A percentile compares a stretch with the other conserved stretches of the same genome.
phyloP scores from a whole-genome alignment of 2,888 invertebrate species.

The Pterostichus niger region DNA sequence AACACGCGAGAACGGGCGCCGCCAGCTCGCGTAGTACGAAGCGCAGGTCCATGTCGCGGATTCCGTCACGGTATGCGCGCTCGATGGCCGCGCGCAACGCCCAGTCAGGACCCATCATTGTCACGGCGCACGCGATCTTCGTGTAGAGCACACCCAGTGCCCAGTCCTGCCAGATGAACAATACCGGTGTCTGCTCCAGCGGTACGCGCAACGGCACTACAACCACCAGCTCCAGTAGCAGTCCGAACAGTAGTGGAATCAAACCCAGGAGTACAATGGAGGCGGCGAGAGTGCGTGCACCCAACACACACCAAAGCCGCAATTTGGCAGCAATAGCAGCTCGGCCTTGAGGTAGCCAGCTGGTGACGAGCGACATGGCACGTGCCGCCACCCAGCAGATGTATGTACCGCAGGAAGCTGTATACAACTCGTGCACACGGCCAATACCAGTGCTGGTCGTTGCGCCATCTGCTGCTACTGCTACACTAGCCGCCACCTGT shows the following conservation, averaged over 20 bases:
- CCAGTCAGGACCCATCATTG: slow-evolving; percentile 99
- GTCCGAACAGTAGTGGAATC: slow-evolving; percentile 94
- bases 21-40: slow-evolving; percentile 93
- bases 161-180: slow-evolving; percentile 98
- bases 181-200: slow-evolving; percentile 92
- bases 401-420: slow-evolving; percentile 96
- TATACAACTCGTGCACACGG: slow-evolving; percentile 96
- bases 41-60: slow-evolving; percentile 93
- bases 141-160: slow-evolving; percentile 98
- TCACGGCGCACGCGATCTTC: slow-evolving; percentile 97
- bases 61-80: slow-evolving; percentile 94
- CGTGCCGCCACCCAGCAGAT: slow-evolving; percentile 96
- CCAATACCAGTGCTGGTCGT: slow-evolving; percentile 70
- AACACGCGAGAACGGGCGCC: slow-evolving; percentile 91
- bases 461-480: slow-evolving; percentile 68
- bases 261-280: slow-evolving; percentile 90
- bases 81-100: slow-evolving; percentile 94
- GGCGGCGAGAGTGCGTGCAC: slow-evolving; percentile 88
- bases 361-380: slow-evolving; percentile 88
- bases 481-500: slow-evolving; percentile 71
- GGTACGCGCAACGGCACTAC: slow-evolving; percentile 96
- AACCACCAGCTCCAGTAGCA: slow-evolving; percentile 93
- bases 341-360: slow-evolving; percentile 94
- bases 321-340: slow-evolving; percentile 86
- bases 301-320: slow-evolving; percentile 86